Conservation (phyloP, 1,140 invertebrate species). For the Charaxes varanes region DNA sequence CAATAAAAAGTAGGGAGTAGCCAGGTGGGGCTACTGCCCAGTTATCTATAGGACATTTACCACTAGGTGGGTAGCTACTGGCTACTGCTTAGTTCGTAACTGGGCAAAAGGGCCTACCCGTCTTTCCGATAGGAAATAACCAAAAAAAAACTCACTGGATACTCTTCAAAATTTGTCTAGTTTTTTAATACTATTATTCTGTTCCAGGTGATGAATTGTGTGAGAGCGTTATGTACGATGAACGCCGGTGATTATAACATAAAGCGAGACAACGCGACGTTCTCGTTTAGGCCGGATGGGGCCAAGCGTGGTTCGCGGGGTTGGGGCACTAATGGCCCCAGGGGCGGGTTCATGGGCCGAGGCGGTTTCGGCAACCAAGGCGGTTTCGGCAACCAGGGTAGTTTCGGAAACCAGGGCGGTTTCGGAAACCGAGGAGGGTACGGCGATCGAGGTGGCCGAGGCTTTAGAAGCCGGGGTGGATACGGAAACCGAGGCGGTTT, state of each 20-base stretch:
- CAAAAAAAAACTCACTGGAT: too few relatives aligned
- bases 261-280: slow-evolving; percentile 65
- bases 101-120: too few relatives aligned
- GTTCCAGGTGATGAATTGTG: slow-evolving; percentile 76
- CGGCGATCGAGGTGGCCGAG: too few relatives aligned
- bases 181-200: too few relatives aligned
- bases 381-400: slow-evolving; percentile 27
- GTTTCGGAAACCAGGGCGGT: slow-evolving; percentile 13
- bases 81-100: too few relatives aligned
- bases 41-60: too few relatives aligned
- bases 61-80: too few relatives aligned
- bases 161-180: too few relatives aligned
- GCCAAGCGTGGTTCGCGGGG: slow-evolving; percentile 45
- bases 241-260: slow-evolving; percentile 83
- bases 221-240: slow-evolving; percentile 82
- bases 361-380: slow-evolving; percentile 19
- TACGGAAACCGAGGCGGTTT: slow-evolving; percentile 23
- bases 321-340: slow-evolving; percentile 50
- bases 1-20: too few relatives aligned
- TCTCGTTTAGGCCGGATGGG: slow-evolving; percentile 40
- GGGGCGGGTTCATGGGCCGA: slow-evolving; percentile 32
- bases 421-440: slow-evolving; percentile 12
- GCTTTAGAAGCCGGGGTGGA: slow-evolving; percentile 24
- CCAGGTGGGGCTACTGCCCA: too few relatives aligned
- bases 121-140: too few relatives aligned